A percentile compares a stretch with the other conserved stretches of the same genome.
Conservation (phyloP, 2,888 invertebrate genomes). For the Epinotia bilunana region DNA sequence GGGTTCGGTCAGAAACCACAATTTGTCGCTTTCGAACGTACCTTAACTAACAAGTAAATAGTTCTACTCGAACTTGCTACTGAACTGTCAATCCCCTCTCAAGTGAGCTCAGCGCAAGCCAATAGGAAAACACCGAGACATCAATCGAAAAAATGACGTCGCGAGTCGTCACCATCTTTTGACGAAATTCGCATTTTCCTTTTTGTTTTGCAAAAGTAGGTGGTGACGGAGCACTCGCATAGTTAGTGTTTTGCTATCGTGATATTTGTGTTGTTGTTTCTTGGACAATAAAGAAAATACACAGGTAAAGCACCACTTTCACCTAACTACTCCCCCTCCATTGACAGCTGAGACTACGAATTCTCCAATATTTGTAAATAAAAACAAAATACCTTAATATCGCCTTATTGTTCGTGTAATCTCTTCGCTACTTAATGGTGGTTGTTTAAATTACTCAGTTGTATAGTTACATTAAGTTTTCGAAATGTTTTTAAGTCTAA, state of each 20-base stretch:
- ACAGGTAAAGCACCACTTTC: constrained; percentile 39
- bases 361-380: constrained; percentile 80
- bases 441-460: neutral
- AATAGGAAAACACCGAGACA: constrained; percentile 43
- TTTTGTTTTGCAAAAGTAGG: constrained; percentile 39
- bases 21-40: neutral
- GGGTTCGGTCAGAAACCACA: too few relatives aligned
- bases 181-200: constrained; percentile 30
- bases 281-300: constrained; percentile 18
- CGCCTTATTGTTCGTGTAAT: constrained; percentile 49
- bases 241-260: constrained; percentile 13
- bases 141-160: constrained; percentile 42
- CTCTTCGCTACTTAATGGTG: constrained; percentile 17
- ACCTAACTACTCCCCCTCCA: constrained; percentile 59
- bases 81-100: constrained; percentile 36
- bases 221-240: constrained; percentile 18
- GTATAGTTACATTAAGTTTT: neutral
- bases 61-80: constrained; percentile 37
- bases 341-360: constrained; percentile 70
- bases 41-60: neutral
- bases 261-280: constrained; percentile 25
- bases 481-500: neutral
- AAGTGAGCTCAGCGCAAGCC: constrained; percentile 12
- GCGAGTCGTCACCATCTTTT: constrained; percentile 44
- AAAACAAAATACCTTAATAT: constrained; percentile 67